Base-by-base conservation (phyloP, 2,113 vertebrate genomes). In the Anolis sagrei region DNA sequence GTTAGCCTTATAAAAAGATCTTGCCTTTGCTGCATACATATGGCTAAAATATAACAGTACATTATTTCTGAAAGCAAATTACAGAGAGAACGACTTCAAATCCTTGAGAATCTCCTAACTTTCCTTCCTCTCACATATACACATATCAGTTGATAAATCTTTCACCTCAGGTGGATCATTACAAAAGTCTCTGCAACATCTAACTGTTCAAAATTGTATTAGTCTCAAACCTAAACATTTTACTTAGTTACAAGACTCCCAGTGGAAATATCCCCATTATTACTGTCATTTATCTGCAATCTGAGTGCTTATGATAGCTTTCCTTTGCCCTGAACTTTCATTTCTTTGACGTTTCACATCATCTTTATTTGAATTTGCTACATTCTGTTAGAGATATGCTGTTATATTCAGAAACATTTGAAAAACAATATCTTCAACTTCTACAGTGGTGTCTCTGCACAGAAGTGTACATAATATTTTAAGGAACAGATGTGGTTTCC, bases 361-460 rank as follows among this genome's bases (percentile, higher is more conserved):
- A 74, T 36, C 2, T 73, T 87, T 39, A 81, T 58, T 79, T 32
- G 54, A 19, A 27, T 32, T 78, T 85, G 82, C n/a, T 78, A 5
- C 7, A 3, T 61, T 84, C 29, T 51, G 39, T 69, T 27, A 84
- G 9, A 85, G 58, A 85, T 39, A 19, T 5, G 32, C 86, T 90
- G 10, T 81, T 25, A 29, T 39, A 29, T 0, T 0, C 84, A 92
- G 86, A 62, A 85, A 49, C 82, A 80, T 78, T 73, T 84, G 87
- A 81, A 73, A 36, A 49, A 78, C 34, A 74, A 85, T 85, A 77
- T 25, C 76, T 62, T 81, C 89, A 91, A 92, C 62, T 77, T 66
- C 90, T 62, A 82, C 36, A 75, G 79, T 23, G 81, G 44, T 74
- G 34, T 81, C 39, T 79, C 68, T 51, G 90, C 81, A 90, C 44